Percentiles rank a stretch among this genome's conserved stretches.
Conservation (phyloP, 1,140 invertebrate genomes). For the Acyrthosiphon pisum region DNA sequence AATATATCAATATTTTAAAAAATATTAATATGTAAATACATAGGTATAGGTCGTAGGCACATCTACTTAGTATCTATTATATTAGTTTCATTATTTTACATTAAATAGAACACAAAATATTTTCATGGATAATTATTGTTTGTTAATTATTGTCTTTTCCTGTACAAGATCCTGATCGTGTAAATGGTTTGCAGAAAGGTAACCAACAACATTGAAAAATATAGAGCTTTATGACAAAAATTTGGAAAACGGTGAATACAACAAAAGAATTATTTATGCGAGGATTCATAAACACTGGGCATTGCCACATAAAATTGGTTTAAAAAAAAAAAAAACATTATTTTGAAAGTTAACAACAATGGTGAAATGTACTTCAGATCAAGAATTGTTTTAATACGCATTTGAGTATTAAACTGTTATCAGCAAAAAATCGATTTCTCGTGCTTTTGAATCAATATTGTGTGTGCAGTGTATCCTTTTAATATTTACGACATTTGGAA, state of each 20-base stretch:
- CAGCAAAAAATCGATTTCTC: neutral
- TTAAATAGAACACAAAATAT: neutral
- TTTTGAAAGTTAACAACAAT: neutral
- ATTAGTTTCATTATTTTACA: neutral
- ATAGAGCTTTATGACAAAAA: slow-evolving; percentile 32
- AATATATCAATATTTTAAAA: neutral
- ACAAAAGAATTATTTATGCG: slow-evolving; percentile 1
- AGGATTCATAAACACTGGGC: neutral
- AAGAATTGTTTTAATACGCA: neutral
- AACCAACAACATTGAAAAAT: neutral
- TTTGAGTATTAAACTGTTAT: neutral
- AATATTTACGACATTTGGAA: neutral
- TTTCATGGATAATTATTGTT: neutral
- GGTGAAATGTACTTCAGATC: neutral
- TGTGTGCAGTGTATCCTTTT: neutral
- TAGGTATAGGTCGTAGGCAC: too few relatives aligned
- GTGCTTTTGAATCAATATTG: neutral
- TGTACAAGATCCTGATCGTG: neutral
- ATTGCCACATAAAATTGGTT: neutral
- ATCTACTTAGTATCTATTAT: too few relatives aligned
- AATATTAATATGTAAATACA: neutral
- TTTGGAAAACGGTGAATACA: slow-evolving; percentile 5
- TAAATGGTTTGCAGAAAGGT: slow-evolving; percentile 14
- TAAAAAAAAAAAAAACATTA: neutral
- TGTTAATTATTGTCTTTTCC: neutral